Base-by-base conservation (phyloP, 2,888 invertebrate genomes). In the Rhopalosiphum nymphaeae region DNA sequence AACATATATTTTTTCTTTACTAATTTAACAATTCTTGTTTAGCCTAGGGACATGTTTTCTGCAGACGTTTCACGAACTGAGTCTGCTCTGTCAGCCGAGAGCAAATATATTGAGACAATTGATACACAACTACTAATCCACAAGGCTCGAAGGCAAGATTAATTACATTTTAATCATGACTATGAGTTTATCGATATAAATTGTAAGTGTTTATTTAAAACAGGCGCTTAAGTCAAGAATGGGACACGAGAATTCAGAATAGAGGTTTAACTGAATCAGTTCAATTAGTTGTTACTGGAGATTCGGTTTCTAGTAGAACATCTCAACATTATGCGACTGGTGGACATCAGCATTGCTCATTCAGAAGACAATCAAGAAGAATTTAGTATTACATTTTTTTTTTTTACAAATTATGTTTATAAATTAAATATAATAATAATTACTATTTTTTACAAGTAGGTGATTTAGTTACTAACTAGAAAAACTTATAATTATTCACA, bases 361-460 rank as follows among this genome's bases (percentile, higher is more conserved):
- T 91, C 61, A 91, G 90, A 94, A 67, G 94, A 94, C 94, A 94
- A 91, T 91, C 94, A 87, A 90, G 90, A 91, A 94, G 94, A 91
- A 86, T 91, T 94, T 94, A 91, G 90, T 53, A 92, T n/a, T 56
- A 44, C 29, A 16, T 84, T 87, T 92, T 49, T 46, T 49, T 53
- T 16, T 53, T 53, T 53, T 53, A 53, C 53, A 53, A 53, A 53
- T 53, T 53, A 53, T 53, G 21, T 16, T 53, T 84, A 92, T 26
- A 46, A 46, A 44, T 67, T 67, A 86, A 46, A 49, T 92, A 87
- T 11, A n/a, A 87, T n/a, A 61, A 49, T 42, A 86, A 87, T 87
- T 42, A 88, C 16, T 87, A 36, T 67, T 92, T 92, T 92, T 26
- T 92, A 92, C 67, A 53, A 53, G 87, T 49, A 88, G 87, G 49